A percentile compares a stretch with the other conserved stretches of the same genome.
Conservation (phyloP, 1,140 invertebrate genomes). For the Mya arenaria region DNA sequence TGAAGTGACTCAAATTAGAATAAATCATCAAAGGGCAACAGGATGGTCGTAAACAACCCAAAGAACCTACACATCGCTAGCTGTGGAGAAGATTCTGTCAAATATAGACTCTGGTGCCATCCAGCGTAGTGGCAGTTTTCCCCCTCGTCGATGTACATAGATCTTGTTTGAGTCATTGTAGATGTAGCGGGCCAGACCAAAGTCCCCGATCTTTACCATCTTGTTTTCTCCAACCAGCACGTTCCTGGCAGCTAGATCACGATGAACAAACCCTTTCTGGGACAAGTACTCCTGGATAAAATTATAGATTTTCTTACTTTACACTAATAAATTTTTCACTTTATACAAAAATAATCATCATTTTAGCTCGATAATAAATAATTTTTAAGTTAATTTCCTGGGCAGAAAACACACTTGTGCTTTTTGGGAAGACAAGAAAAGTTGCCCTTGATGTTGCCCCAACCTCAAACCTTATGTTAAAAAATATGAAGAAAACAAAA, state of each 20-base stretch:
- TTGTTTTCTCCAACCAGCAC: constrained; percentile 80
- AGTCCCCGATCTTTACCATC: constrained; percentile 80
- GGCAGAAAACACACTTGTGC: too few species aligned
- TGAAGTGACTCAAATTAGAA: too few species aligned
- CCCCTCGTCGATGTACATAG: constrained; percentile 83
- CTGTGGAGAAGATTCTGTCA: constrained; percentile 81
- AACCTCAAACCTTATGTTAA: too few species aligned
- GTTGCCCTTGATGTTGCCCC: too few species aligned
- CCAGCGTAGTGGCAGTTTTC: constrained; percentile 81
- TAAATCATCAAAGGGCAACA: neutral
- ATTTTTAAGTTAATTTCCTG: too few species aligned
- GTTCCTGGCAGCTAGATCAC: constrained; percentile 82
- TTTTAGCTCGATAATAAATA: too few species aligned
- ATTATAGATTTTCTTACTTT: too few species aligned
- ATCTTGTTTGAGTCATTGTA: constrained; percentile 78
- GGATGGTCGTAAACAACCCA: neutral
- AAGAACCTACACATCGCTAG: constrained; percentile 82
- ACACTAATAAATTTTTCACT: too few species aligned
- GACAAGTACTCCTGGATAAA: constrained; percentile 81
- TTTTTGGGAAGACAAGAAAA: too few species aligned
- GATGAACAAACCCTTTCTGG: constrained; percentile 82
- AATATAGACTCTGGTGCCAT: constrained; percentile 81
- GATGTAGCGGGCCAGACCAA: constrained; percentile 82
- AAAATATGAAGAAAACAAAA: too few species aligned
- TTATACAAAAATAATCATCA: too few species aligned